Conservation (phyloP, 2,113 vertebrate genomes). For the Meriones unguiculatus region DNA sequence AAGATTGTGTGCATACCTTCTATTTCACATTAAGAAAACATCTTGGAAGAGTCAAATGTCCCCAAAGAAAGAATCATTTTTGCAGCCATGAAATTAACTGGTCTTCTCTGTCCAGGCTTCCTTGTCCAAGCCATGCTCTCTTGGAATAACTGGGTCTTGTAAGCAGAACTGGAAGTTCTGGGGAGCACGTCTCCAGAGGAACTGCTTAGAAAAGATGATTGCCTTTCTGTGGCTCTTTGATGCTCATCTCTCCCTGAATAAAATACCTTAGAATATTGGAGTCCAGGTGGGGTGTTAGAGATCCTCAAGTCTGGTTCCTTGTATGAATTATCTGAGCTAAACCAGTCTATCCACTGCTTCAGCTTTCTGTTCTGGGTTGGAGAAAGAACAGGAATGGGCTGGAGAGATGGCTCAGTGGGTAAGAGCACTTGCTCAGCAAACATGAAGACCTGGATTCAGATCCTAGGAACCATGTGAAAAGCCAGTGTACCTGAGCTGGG, state of each 20-base stretch:
- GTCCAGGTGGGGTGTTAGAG: not conserved
- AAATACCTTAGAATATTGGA: not conserved
- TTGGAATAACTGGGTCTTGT: constrained; percentile 47
- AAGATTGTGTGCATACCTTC: constrained; percentile 76
- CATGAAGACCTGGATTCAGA: not conserved
- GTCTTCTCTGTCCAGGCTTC: constrained; percentile 26
- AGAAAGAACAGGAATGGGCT: not conserved
- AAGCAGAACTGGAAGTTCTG: constrained; percentile 38
- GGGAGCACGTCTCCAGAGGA: constrained; percentile 14
- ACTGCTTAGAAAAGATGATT: not conserved
- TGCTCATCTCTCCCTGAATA: not conserved
- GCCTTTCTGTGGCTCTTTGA: constrained; percentile 15
- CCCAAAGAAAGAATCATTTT: constrained; percentile 59
- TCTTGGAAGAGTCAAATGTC: constrained; percentile 64
- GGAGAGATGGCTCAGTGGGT: not conserved
- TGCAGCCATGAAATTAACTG: constrained; percentile 46
- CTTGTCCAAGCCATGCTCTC: not conserved
- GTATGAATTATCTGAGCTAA: constrained; percentile 45
- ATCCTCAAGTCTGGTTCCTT: not conserved
- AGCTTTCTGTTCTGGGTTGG: not conserved
- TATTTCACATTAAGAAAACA: constrained; percentile 70
- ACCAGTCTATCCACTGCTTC: not conserved
- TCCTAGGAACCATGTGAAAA: not conserved
- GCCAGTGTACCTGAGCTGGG: not conserved
- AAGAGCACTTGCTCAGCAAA: not conserved